Percentiles rank a stretch among this genome's conserved stretches.
These are phyloP conservation scores for Dasysyrphus albostriatus DNA, from an alignment of 2,888 invertebrate species.

Conservation along the genomic window DNA sequence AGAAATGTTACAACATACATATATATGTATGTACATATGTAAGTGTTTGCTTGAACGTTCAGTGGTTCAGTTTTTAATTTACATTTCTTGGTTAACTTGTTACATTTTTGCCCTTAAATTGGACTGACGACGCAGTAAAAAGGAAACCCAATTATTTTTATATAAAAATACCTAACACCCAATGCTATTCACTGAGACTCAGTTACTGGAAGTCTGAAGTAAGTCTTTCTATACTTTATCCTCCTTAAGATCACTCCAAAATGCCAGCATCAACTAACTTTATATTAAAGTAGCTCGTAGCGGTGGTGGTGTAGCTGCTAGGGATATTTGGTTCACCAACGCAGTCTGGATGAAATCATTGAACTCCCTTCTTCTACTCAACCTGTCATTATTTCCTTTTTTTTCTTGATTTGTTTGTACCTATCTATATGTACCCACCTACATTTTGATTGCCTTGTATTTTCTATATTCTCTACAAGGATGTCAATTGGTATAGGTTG, in stretches of 20 bases:
- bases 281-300: neutral
- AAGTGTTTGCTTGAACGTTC: neutral
- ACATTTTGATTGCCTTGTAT: conserved; percentile 61
- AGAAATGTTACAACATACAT: too few relatives aligned
- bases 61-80: neutral
- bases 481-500: conserved; percentile 59
- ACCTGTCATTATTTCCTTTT: conserved; percentile 16
- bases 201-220: conserved; percentile 18
- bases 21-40: too few relatives aligned
- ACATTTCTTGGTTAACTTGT: neutral
- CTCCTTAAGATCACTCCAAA: conserved; percentile 2
- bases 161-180: conserved; percentile 8
- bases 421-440: neutral
- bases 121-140: neutral
- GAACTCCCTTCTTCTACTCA: neutral
- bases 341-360: conserved; percentile 24
- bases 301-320: neutral
- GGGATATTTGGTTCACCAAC: neutral
- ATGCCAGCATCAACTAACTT: neutral
- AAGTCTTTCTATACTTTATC: neutral
- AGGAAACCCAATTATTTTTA: conserved; percentile 29
- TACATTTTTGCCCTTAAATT: neutral
- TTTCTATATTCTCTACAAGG: conserved; percentile 48
- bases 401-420: neutral
- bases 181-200: conserved; percentile 2